Conservation (phyloP, 1,140 invertebrate genomes). For the Adoxophyes honmai region DNA sequence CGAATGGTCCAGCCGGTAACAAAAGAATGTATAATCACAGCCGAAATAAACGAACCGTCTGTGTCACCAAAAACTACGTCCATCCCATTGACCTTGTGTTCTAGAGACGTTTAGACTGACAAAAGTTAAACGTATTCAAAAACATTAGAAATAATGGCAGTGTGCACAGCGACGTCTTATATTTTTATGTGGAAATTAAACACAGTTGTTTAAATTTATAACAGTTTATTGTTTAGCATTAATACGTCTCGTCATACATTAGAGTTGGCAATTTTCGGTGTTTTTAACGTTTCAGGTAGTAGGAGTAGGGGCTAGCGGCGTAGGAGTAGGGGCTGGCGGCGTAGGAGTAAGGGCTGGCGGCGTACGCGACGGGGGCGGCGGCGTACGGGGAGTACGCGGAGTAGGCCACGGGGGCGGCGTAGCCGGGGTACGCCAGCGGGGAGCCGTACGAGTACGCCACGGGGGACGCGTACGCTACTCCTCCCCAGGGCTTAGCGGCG, state of each 20-base stretch:
- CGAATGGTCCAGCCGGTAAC: slow-evolving; percentile 49
- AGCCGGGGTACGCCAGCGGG: slow-evolving; percentile 6
- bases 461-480: slow-evolving; percentile 6
- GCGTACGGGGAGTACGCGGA: slow-evolving; percentile 1
- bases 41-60: slow-evolving; percentile 5
- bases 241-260: neutral
- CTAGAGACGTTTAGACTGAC: neutral
- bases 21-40: slow-evolving; percentile 60
- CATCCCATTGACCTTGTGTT: slow-evolving; percentile 14
- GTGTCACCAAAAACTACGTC: neutral
- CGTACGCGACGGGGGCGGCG: slow-evolving; percentile 11
- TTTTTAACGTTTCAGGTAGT: slow-evolving; percentile 12
- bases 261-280: neutral
- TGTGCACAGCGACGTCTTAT: neutral
- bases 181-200: neutral
- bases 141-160: slow-evolving; percentile 1
- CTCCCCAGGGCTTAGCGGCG: slow-evolving; percentile 10
- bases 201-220: slow-evolving; percentile 2
- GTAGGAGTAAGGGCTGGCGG: slow-evolving; percentile 20
- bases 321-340: slow-evolving; percentile 20
- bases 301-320: slow-evolving; percentile 21
- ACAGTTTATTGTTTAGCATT: neutral
- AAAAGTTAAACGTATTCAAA: neutral
- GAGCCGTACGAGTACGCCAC: slow-evolving; percentile 17
- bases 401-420: slow-evolving; percentile 3